Evolutionary conservation across 2,797 vertebrate genomes (phyloP).

Genomic region (Poeciliopsis paucimaculata): DNA sequence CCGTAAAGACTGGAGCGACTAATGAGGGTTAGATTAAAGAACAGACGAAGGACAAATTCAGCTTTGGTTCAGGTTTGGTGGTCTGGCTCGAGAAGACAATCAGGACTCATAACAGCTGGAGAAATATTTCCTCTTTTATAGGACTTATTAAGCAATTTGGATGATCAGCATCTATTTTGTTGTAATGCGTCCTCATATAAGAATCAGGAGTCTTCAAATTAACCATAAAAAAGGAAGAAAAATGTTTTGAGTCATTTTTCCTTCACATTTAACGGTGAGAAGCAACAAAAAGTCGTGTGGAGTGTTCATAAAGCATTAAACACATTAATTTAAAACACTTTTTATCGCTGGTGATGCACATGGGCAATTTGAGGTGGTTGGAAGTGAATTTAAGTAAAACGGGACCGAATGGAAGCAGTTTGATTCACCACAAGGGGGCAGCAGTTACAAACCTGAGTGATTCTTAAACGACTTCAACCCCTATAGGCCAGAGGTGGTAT

Average conservation of each 20-base stretch:
- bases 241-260: background rate
- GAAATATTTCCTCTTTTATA: background rate
- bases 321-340: background rate
- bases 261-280: background rate
- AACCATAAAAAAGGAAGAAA: background rate
- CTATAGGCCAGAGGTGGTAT: background rate
- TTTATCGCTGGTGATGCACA: background rate
- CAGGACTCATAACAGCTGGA: background rate
- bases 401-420: background rate
- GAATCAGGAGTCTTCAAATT: background rate
- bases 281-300: background rate
- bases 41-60: slow-evolving; percentile 9
- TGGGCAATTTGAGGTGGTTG: background rate
- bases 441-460: background rate
- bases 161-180: background rate
- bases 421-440: background rate
- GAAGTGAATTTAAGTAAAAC: background rate
- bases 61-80: background rate
- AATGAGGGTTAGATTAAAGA: slow-evolving; percentile 42
- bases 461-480: background rate
- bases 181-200: background rate
- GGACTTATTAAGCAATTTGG: background rate
- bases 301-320: background rate
- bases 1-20: slow-evolving; percentile 17
- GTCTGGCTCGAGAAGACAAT: slow-evolving; percentile 6